phyloP scores from a whole-genome alignment of 2,797 vertebrate species.

The Fringilla coelebs region DNA sequence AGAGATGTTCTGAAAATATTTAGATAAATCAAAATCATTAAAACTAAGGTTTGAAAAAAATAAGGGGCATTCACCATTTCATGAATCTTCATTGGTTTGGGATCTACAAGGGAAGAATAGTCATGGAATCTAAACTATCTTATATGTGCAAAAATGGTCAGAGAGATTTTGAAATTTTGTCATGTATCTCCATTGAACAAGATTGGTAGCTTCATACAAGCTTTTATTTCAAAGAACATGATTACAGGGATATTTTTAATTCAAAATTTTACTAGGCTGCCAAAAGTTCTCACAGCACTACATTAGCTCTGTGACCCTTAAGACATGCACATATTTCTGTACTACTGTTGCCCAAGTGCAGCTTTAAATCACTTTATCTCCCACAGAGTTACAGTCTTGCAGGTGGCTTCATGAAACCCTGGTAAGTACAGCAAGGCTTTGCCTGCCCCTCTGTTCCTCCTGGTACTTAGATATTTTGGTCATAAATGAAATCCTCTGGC shows the following conservation, averaged over 20 bases:
- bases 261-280: not conserved
- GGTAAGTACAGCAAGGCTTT: not conserved
- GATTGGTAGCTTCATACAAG: not conserved
- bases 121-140: not conserved
- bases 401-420: not conserved
- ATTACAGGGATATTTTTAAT: not conserved
- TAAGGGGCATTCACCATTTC: not conserved
- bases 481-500: not conserved
- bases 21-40: not conserved
- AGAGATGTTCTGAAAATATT: not conserved
- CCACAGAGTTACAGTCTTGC: not conserved
- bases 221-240: not conserved
- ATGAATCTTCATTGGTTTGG: not conserved
- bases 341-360: too few relatives aligned
- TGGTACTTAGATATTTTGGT: not conserved
- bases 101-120: not conserved
- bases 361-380: not conserved
- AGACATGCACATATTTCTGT: not conserved
- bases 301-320: not conserved
- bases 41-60: not conserved
- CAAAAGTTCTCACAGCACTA: not conserved
- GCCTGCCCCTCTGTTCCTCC: not conserved
- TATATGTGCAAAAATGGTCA: not conserved
- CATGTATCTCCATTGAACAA: not conserved
- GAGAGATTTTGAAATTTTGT: not conserved